Evolutionary conservation across 2,888 invertebrate genomes (phyloP).

Genomic region (Gandaritis pyraliata): DNA sequence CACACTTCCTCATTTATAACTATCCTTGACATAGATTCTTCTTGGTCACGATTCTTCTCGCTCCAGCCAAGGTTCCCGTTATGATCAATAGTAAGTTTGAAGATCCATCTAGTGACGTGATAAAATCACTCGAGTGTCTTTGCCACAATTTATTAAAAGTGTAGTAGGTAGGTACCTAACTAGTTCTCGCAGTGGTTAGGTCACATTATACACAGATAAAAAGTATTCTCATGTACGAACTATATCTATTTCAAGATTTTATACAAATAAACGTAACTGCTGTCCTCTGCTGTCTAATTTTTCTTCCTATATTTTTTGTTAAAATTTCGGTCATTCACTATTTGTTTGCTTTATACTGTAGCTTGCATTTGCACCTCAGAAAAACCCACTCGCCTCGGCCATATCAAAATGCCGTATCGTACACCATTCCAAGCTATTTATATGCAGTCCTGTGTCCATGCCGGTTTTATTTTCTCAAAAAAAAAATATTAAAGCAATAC

Average conservation of each 20-base stretch:
- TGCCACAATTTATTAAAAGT: no score
- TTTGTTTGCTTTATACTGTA: background rate
- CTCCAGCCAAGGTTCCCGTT: slow-evolving; percentile 9
- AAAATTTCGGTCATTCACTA: no score
- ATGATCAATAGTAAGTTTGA: background rate
- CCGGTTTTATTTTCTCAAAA: slow-evolving; percentile 29
- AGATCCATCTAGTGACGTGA: background rate
- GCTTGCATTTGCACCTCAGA: slow-evolving; percentile 39
- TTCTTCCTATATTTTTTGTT: no score
- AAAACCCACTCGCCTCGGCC: slow-evolving; percentile 37
- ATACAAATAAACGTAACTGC: no score
- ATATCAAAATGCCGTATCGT: slow-evolving; percentile 49
- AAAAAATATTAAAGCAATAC: slow-evolving; percentile 23
- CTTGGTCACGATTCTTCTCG: slow-evolving; percentile 5
- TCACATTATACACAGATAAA: no score
- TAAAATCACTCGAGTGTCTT: no score
- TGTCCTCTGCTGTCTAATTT: no score
- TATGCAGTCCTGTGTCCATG: slow-evolving; percentile 41
- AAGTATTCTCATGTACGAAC: no score
- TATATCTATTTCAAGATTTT: no score
- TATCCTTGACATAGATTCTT: slow-evolving; percentile 12
- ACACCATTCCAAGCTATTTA: slow-evolving; percentile 49
- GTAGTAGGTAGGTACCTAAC: no score
- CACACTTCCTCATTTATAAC: slow-evolving; percentile 7
- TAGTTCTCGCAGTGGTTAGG: no score